Evolutionary conservation across 2,888 invertebrate genomes (phyloP).

Genomic region (Andrena haemorrhoa): DNA sequence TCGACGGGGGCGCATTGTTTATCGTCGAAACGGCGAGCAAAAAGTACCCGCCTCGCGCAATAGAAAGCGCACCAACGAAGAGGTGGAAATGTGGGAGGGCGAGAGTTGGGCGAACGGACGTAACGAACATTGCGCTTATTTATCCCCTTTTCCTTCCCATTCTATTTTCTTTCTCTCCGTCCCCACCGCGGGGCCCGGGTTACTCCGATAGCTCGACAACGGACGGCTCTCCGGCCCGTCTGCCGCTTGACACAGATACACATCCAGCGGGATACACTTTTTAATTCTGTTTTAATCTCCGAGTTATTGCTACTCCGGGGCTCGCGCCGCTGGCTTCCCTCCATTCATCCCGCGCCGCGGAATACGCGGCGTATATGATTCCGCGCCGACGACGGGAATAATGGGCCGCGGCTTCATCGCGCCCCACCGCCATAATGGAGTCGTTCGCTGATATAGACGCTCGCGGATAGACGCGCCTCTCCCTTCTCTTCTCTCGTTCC

Average conservation of each 20-base stretch:
- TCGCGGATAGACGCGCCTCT: conserved; percentile 38
- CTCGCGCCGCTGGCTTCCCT: conserved; percentile 60
- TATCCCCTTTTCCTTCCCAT: conserved; percentile 34
- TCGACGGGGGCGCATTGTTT: conserved; percentile 44
- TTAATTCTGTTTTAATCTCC: conserved; percentile 84
- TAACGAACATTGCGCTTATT: conserved; percentile 60
- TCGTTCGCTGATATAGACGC: conserved; percentile 63
- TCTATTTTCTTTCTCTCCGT: background rate
- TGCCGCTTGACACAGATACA: conserved; percentile 81
- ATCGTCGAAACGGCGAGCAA: conserved; percentile 26
- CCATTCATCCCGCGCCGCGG: conserved; percentile 74
- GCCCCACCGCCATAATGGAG: conserved; percentile 69
- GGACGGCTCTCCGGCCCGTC: conserved; percentile 53
- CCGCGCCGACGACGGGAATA: conserved; percentile 75
- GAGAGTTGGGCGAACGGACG: conserved; percentile 28
- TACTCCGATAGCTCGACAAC: no score
- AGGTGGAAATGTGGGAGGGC: background rate
- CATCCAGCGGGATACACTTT: conserved; percentile 78
- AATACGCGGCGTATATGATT: conserved; percentile 73
- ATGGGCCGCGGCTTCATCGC: conserved; percentile 68
- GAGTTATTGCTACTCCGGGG: conserved; percentile 82
- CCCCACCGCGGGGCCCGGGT: background rate
- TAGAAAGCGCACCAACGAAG: conserved; percentile 12
- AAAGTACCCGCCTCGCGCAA: conserved; percentile 1
- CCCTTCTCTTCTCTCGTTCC: background rate